Base-by-base conservation (phyloP, 2,888 invertebrate species). In the Ormyrus labotus region DNA sequence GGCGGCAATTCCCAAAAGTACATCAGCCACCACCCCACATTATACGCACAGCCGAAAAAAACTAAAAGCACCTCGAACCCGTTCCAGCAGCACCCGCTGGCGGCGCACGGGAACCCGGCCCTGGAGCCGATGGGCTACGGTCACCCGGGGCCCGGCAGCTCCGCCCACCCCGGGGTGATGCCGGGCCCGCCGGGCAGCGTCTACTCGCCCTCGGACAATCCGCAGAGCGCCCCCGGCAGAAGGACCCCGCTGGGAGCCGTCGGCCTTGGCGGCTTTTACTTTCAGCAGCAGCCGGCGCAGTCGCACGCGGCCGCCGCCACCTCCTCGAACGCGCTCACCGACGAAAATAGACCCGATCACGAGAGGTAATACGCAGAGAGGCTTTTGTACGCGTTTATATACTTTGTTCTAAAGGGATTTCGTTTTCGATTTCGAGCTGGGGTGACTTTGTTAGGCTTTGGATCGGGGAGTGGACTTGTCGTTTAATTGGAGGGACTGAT, bases 241-340 rank as follows among this genome's bases (percentile, higher is more conserved):
- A 92, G 96, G 86, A 97, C 96, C 55, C 96, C 96, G 48, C 91
- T 97, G 75, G 96, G 96, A 10, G 95, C 96, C 6, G 96, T 97
- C 47, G 96, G 96, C 13, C 92, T 97, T 50, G 96, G 96, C 47
- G 96, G 96, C n/a, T 96, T 96, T 91, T 96, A 96, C 91, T 96
- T 96, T 90, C 96, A 96, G 89, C 92, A 92, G 57, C 93, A 93
- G 88, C 94, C 83, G 87, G 61, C 60, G 0, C 91, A 93, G 91
- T 89, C 91, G 91, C 80, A 91, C 91, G 34, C 34, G 3, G 4
- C 34, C 34, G 34, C 34, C 11, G 65, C 78, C 34, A 61, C 81
- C 0, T 77, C 83, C 9, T 77, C 81, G 19, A 91, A 91, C 58
- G 91, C 91, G 48, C 83, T 89, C 75, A 94, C 95, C 6, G 96